A percentile compares a stretch with the other conserved stretches of the same genome.
These are phyloP conservation scores for Eptatretus atami DNA, from an alignment of 2,797 vertebrate species.

Conservation along the genomic window DNA sequence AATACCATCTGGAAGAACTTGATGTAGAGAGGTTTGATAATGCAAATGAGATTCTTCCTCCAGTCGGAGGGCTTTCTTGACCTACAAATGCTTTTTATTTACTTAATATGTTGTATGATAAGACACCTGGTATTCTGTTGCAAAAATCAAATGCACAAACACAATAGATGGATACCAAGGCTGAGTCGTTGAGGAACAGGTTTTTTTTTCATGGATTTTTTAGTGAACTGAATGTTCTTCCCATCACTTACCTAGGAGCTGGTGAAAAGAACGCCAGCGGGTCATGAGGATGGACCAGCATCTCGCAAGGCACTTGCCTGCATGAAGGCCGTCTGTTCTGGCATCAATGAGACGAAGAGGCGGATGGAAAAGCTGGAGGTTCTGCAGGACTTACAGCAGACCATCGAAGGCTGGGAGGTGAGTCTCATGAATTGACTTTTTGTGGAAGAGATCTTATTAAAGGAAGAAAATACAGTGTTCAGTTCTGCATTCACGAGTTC, in stretches of 20 bases:
- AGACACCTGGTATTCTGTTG: too few species aligned
- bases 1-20: too few species aligned
- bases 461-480: too few species aligned
- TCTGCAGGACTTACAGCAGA: constrained; percentile 83
- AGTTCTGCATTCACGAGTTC: too few species aligned
- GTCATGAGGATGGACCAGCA: constrained; percentile 54
- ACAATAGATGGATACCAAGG: too few species aligned
- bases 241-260: constrained; percentile 27
- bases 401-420: constrained; percentile 98
- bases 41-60: too few species aligned
- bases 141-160: too few species aligned
- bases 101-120: too few species aligned
- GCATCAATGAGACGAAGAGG: constrained; percentile 96
- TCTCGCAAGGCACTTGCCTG: constrained; percentile 68
- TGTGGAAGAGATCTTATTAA: too few species aligned
- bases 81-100: too few species aligned
- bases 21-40: too few species aligned
- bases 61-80: too few species aligned
- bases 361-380: constrained; percentile 97
- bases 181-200: background rate
- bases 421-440: constrained; percentile 9
- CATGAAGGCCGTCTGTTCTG: constrained; percentile 89
- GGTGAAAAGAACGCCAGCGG: constrained; percentile 66
- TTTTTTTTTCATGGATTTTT: background rate
- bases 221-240: background rate